Base-by-base conservation (phyloP, 2,113 vertebrate genomes). In the Lepidothrix coronata region DNA sequence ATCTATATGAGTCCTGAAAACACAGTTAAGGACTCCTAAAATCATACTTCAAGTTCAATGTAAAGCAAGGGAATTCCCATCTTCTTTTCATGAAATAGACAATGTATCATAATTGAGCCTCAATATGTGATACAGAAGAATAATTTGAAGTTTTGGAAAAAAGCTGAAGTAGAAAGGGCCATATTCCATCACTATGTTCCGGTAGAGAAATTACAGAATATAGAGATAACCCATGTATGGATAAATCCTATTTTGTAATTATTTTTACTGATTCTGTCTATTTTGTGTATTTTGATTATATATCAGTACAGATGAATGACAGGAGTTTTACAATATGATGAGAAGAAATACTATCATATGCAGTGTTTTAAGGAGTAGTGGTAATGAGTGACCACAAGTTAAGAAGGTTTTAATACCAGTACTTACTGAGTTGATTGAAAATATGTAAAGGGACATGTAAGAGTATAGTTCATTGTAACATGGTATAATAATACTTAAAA, bases 401-500 rank as follows among this genome's bases (percentile, higher is more conserved):
- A 88, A 31, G n/a, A 54, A 48, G 6, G 1, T 74, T 91, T 91
- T 72, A 73, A 21, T 92, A 49, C 7, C 12, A 52, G 4, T 3
- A 0, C 13, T 76, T 76, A 68, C 1, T 92, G 27, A 92, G 77
- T 37, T 61, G 48, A 81, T 46, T 55, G 67, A 73, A 97, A 93
- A 55, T 87, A 46, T 33, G 31, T 68, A 35, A 76, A 55, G 62
- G 33, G 37, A 66, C 31, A 48, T 78, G 31, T 76, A 59, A 80
- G 30, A 62, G 48, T 83, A 70, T 75, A 88, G 62, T 63, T 17
- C 33, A 24, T 18, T 88, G 41, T 65, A 84, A 18, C 13, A 17
- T 90, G 24, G 11, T 87, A 31, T 78, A 78, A 80, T 66, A 35
- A 91, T 72, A 59, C 71, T 93, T 93, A 18, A 87, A 82, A 78